Evolutionary conservation across 64 coral and sea anemone genomes (phyloP).

Genomic region (Stichodactyla mertensii): DNA sequence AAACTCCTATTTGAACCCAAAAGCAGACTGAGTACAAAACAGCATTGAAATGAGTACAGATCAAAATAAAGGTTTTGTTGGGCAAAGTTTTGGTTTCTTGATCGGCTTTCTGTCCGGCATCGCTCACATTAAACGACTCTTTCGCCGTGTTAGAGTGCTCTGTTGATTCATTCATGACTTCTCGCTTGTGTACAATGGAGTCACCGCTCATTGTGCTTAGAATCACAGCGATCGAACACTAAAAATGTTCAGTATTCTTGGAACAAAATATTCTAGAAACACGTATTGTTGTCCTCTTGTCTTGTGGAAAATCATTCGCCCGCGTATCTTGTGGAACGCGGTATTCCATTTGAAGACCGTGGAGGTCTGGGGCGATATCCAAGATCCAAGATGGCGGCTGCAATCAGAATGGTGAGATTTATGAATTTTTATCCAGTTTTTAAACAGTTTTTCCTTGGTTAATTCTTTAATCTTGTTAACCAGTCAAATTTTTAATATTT

Average conservation of each 20-base stretch:
- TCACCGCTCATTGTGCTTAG: background rate
- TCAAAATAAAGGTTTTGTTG: constrained; percentile 52
- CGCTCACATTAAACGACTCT: background rate
- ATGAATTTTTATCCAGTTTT: background rate
- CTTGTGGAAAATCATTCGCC: background rate
- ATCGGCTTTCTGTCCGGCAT: background rate
- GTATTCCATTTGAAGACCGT: background rate
- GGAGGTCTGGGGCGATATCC: background rate
- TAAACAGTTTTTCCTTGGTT: background rate
- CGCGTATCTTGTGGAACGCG: background rate
- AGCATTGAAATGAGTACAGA: constrained; percentile 80
- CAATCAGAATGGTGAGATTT: background rate
- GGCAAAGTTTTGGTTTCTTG: background rate
- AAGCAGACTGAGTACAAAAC: constrained; percentile 86
- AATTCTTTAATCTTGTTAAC: background rate
- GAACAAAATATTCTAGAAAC: background rate
- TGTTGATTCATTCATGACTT: background rate
- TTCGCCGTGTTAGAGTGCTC: background rate
- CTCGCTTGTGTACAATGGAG: constrained; percentile 6
- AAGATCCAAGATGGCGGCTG: constrained; percentile 3
- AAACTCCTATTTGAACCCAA: constrained; percentile 89
- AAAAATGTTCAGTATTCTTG: background rate
- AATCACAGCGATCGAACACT: background rate
- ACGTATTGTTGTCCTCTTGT: background rate
- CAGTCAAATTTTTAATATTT: background rate